phyloP scores from a whole-genome alignment of 1,140 invertebrate species.

The Sycobia sp. region DNA sequence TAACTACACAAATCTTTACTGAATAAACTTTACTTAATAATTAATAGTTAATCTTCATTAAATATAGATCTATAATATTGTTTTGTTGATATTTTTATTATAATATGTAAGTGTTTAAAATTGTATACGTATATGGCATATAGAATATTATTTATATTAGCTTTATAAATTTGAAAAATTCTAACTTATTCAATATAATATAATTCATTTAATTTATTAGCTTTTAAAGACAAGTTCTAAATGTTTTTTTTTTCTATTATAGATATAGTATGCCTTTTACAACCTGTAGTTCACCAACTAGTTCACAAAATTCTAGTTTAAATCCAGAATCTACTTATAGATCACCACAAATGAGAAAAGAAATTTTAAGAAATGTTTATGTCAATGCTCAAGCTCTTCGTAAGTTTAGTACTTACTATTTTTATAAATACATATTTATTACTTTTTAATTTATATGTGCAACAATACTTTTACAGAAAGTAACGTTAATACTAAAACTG shows the following conservation, averaged over 20 bases:
- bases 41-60: too few relatives aligned
- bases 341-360: constrained; percentile 41
- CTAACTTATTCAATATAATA: too few relatives aligned
- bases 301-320: neutral
- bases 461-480: constrained; percentile 38
- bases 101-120: too few relatives aligned
- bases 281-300: neutral
- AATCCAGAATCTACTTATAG: constrained; percentile 14
- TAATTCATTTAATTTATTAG: too few relatives aligned
- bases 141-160: too few relatives aligned
- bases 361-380: constrained; percentile 36
- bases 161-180: too few relatives aligned
- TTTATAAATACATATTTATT: neutral
- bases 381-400: constrained; percentile 34
- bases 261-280: neutral
- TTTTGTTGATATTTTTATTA: too few relatives aligned
- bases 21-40: too few relatives aligned
- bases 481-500: constrained; percentile 22
- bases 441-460: neutral
- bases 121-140: too few relatives aligned
- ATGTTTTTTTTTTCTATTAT: neutral
- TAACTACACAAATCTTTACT: too few relatives aligned
- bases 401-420: constrained; percentile 34
- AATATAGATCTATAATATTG: too few relatives aligned
- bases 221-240: too few relatives aligned